phyloP scores from a whole-genome alignment of 1,140 invertebrate genomes.

The Goniozus legneri region DNA sequence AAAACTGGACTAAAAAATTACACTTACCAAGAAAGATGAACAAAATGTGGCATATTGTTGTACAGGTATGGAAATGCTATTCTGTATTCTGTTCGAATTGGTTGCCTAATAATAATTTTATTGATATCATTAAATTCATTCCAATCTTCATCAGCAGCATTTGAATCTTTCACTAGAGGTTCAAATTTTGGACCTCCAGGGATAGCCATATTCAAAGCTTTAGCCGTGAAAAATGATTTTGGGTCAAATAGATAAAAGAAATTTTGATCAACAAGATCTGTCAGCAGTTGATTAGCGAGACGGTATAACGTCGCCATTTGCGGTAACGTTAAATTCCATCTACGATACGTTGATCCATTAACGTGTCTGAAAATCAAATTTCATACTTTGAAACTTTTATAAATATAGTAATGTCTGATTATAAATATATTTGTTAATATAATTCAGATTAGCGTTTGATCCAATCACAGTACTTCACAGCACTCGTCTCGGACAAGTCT shows the following conservation, averaged over 20 bases:
- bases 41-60: slow-evolving; percentile 96
- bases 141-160: slow-evolving; percentile 98
- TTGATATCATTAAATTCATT: slow-evolving; percentile 99
- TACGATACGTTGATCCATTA: slow-evolving; percentile 95
- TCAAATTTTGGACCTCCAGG: slow-evolving; percentile 99
- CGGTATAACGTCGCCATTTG: slow-evolving; percentile 97
- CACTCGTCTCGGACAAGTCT: slow-evolving; percentile 42
- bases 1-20: slow-evolving; percentile 16
- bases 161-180: slow-evolving; percentile 96
- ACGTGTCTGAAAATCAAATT: slow-evolving; percentile 69
- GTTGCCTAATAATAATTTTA: slow-evolving; percentile 98
- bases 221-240: slow-evolving; percentile 99
- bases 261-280: slow-evolving; percentile 97
- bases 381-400: slow-evolving; percentile 6
- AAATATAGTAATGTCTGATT: neutral
- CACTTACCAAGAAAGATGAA: slow-evolving; percentile 88
- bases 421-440: slow-evolving; percentile 5
- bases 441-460: slow-evolving; percentile 48
- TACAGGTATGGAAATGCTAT: slow-evolving; percentile 99
- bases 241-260: slow-evolving; percentile 99
- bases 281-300: slow-evolving; percentile 96
- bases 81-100: slow-evolving; percentile 96
- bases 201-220: slow-evolving; percentile 99
- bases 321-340: slow-evolving; percentile 92
- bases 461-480: slow-evolving; percentile 32